phyloP scores from a whole-genome alignment of 2,797 vertebrate species.

The Telmatherina bonti region DNA sequence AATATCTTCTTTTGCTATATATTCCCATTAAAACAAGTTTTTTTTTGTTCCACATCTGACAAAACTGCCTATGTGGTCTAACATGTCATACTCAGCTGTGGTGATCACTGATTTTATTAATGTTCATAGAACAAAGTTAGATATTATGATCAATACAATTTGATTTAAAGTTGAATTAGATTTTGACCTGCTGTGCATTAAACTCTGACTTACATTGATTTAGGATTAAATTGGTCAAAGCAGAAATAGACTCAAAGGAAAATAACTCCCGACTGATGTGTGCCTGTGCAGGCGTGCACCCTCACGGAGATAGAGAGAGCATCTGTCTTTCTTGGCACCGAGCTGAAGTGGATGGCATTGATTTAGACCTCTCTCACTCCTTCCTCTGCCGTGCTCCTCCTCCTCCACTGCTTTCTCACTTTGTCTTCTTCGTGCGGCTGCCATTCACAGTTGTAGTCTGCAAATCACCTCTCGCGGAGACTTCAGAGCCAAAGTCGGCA shows the following conservation, averaged over 20 bases:
- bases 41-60: conserved; percentile 31
- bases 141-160: conserved; percentile 40
- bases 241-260: conserved; percentile 61
- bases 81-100: background rate
- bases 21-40: background rate
- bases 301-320: conserved; percentile 61
- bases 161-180: conserved; percentile 51
- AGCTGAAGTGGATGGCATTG: conserved; percentile 69
- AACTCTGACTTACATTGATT: conserved; percentile 43
- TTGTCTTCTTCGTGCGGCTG: conserved; percentile 49
- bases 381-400: conserved; percentile 55
- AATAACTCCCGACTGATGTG: conserved; percentile 58
- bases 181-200: conserved; percentile 23
- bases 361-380: conserved; percentile 72
- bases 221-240: conserved; percentile 52
- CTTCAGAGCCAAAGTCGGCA: conserved; percentile 45
- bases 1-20: background rate
- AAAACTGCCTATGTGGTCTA: conserved; percentile 6
- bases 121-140: conserved; percentile 19
- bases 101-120: conserved; percentile 20
- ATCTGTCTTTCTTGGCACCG: conserved; percentile 76
- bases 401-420: conserved; percentile 59
- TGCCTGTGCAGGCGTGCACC: conserved; percentile 32
- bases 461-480: conserved; percentile 55
- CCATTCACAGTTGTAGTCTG: conserved; percentile 62